Percentiles rank a stretch among this genome's conserved stretches.
These are phyloP conservation scores for Himalopsyche tibetana DNA, from an alignment of 2,888 invertebrate species.

Conservation along the genomic window DNA sequence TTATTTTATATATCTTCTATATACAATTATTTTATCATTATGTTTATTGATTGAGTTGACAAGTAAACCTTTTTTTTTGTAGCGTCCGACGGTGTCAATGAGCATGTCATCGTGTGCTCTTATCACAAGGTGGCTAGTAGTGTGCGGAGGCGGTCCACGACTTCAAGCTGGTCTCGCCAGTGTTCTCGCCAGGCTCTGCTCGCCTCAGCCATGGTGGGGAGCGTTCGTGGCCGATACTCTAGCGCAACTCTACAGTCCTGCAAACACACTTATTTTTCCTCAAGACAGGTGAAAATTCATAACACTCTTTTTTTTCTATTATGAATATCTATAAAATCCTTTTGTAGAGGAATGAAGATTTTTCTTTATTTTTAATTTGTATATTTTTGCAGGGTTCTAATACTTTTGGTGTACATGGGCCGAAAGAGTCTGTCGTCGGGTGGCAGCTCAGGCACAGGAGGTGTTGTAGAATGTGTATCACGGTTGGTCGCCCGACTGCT, in stretches of 20 bases:
- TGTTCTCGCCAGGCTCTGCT: slow-evolving; percentile 86
- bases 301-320: not conserved
- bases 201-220: slow-evolving; percentile 91
- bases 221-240: slow-evolving; percentile 90
- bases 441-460: slow-evolving; percentile 71
- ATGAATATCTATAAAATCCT: not conserved
- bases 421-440: slow-evolving; percentile 80
- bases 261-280: slow-evolving; percentile 87
- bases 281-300: slow-evolving; percentile 83
- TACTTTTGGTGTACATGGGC: slow-evolving; percentile 90
- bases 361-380: not conserved
- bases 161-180: slow-evolving; percentile 88
- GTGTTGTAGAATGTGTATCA: slow-evolving; percentile 80
- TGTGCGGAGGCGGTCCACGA: slow-evolving; percentile 82
- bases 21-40: too few species aligned
- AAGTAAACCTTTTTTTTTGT: slow-evolving; percentile 19
- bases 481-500: slow-evolving; percentile 79
- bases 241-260: slow-evolving; percentile 85
- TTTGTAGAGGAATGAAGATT: too few species aligned
- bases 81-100: slow-evolving; percentile 58
- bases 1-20: too few species aligned
- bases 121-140: slow-evolving; percentile 68
- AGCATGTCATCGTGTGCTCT: slow-evolving; percentile 60
- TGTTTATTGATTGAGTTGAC: too few species aligned
- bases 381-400: slow-evolving; percentile 82